These are phyloP conservation scores for Podabrus alpinus DNA, from an alignment of 2,888 invertebrate genomes.

Conservation along the genomic window DNA sequence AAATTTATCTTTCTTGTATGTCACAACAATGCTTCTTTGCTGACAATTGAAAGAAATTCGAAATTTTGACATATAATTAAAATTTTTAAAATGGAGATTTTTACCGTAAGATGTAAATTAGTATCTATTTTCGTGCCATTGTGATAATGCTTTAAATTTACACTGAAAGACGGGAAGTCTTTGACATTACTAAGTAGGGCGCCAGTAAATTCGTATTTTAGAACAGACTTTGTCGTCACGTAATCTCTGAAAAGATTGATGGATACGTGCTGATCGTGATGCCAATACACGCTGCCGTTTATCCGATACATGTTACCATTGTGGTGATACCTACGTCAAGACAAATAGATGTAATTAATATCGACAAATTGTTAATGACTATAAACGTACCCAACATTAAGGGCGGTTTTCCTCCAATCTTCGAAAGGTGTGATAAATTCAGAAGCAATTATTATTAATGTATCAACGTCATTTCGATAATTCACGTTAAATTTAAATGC, in stretches of 20 bases:
- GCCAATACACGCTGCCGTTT: conserved; percentile 64
- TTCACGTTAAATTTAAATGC: conserved; percentile 64
- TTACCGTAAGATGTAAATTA: conserved; percentile 58
- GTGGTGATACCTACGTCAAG: conserved; percentile 58
- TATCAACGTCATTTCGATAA: conserved; percentile 60
- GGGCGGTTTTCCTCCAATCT: conserved; percentile 60
- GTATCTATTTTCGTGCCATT: conserved; percentile 58
- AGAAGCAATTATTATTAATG: conserved; percentile 56
- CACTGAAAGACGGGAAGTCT: conserved; percentile 62
- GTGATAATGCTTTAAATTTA: conserved; percentile 62
- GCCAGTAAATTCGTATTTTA: conserved; percentile 58
- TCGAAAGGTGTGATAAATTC: conserved; percentile 62
- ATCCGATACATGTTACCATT: conserved; percentile 56
- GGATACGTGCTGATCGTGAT: conserved; percentile 62
- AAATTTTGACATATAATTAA: background rate
- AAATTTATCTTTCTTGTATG: background rate
- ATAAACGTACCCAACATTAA: conserved; percentile 56
- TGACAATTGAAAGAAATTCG: background rate
- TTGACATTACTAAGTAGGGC: conserved; percentile 63
- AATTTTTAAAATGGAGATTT: background rate
- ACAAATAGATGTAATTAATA: conserved; percentile 11
- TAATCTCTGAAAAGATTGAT: conserved; percentile 61
- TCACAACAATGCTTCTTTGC: background rate
- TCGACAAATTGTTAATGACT: conserved; percentile 6
- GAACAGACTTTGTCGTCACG: conserved; percentile 50